These are phyloP conservation scores for Caenorhabditis sp. DNA, from an alignment of 2,888 invertebrate species.

Conservation along the genomic window DNA sequence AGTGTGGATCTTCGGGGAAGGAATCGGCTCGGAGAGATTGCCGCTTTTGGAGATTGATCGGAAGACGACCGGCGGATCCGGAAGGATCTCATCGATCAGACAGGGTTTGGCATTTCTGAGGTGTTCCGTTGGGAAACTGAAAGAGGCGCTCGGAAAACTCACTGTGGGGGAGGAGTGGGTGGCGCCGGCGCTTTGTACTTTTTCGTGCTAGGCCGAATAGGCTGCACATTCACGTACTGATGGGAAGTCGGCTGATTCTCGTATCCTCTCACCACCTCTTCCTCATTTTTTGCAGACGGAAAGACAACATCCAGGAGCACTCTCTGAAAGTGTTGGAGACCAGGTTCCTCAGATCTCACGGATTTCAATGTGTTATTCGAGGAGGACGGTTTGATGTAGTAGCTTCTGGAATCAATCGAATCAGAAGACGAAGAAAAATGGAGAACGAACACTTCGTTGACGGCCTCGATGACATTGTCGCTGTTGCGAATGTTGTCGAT, in stretches of 20 bases:
- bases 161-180: conserved; percentile 39
- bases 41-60: conserved; percentile 22
- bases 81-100: conserved; percentile 2
- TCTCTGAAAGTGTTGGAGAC: conserved; percentile 48
- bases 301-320: conserved; percentile 37
- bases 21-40: background rate
- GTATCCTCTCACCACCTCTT: conserved; percentile 23
- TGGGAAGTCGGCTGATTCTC: conserved; percentile 49
- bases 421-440: background rate
- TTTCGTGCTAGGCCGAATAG: conserved; percentile 27
- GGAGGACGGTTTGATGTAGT: conserved; percentile 43
- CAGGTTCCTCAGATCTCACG: background rate
- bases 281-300: conserved; percentile 1
- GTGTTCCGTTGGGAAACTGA: background rate
- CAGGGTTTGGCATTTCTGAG: conserved; percentile 27
- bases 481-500: conserved; percentile 36
- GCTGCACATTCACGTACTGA: conserved; percentile 34
- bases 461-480: conserved; percentile 30
- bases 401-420: conserved; percentile 30
- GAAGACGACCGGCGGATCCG: conserved; percentile 22
- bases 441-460: conserved; percentile 23
- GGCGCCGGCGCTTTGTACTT: conserved; percentile 41
- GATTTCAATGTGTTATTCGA: conserved; percentile 23
- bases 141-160: background rate
- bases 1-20: conserved; percentile 35